A percentile compares a stretch with the other conserved stretches of the same genome.
These are phyloP conservation scores for Ispidina lecontei DNA, from an alignment of 2,797 vertebrate genomes.

Conservation along the genomic window DNA sequence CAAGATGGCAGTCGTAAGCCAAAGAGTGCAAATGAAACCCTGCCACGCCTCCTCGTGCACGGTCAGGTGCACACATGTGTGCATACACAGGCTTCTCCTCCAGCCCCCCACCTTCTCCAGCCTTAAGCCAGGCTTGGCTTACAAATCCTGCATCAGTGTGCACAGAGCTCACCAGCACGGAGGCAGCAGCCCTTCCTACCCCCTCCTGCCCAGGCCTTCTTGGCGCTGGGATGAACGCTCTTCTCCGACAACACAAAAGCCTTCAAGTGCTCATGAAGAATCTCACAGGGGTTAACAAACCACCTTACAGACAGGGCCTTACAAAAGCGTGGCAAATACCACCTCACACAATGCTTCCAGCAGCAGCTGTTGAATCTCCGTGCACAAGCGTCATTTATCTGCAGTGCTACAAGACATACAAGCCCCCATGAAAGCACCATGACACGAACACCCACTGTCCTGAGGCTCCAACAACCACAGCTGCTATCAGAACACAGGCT, in stretches of 20 bases:
- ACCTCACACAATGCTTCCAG: accelerated
- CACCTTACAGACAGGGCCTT: accelerated
- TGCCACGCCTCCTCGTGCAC: accelerated
- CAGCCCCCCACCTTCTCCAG: background rate
- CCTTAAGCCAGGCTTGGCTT: background rate
- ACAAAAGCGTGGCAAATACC: background rate
- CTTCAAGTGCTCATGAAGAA: background rate
- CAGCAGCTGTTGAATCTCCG: accelerated
- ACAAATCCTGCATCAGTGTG: accelerated
- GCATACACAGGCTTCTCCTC: background rate
- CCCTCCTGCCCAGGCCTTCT: no score
- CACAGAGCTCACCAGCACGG: background rate
- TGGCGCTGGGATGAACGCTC: accelerated
- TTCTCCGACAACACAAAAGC: accelerated
- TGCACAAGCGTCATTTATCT: background rate
- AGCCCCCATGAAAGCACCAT: background rate
- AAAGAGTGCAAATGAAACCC: background rate
- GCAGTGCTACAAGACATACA: background rate
- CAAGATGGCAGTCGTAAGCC: background rate
- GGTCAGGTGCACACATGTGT: accelerated
- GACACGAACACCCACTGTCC: accelerated
- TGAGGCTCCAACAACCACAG: background rate
- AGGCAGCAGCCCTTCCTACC: accelerated
- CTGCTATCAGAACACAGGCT: accelerated
- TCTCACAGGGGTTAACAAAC: accelerated